These are phyloP conservation scores for Danaus melanippus DNA, from an alignment of 1,140 invertebrate species.

Conservation along the genomic window DNA sequence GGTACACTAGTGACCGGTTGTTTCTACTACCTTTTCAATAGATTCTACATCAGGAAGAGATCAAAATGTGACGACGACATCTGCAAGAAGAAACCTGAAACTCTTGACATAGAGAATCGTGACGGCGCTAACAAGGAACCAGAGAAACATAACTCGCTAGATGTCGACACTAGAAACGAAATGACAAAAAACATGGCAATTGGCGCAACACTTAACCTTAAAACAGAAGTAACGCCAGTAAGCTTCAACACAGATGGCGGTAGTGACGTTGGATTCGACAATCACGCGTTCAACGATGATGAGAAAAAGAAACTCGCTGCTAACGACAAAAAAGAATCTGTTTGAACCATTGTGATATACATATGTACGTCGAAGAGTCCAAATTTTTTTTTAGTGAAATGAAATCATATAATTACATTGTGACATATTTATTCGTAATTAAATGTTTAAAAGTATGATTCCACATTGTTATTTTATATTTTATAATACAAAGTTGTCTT, in stretches of 20 bases:
- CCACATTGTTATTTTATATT: too few species aligned
- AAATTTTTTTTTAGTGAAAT: too few species aligned
- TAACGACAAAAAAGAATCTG: conserved; percentile 14
- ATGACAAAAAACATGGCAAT: conserved; percentile 22
- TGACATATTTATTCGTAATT: conserved; percentile 4
- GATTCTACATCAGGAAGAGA: conserved; percentile 75
- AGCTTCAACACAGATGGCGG: conserved; percentile 54
- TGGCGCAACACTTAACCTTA: conserved; percentile 15
- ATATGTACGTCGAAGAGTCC: too few species aligned
- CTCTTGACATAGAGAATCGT: conserved; percentile 37
- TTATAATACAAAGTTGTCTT: too few species aligned
- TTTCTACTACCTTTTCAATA: conserved; percentile 81
- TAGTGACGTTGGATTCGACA: conserved; percentile 65
- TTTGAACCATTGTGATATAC: too few species aligned
- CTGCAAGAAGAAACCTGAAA: conserved; percentile 66
- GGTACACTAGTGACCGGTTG: conserved; percentile 76
- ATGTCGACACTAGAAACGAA: conserved; percentile 42
- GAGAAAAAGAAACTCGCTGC: conserved; percentile 24
- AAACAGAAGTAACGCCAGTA: conserved; percentile 27
- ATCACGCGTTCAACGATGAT: conserved; percentile 64
- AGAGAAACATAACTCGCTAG: conserved; percentile 47
- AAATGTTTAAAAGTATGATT: too few species aligned
- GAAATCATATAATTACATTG: too few species aligned
- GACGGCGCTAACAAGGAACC: conserved; percentile 47
- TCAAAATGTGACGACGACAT: conserved; percentile 68